These are phyloP conservation scores for Elephas maximus DNA, from an alignment of 2,113 vertebrate species.

Conservation along the genomic window DNA sequence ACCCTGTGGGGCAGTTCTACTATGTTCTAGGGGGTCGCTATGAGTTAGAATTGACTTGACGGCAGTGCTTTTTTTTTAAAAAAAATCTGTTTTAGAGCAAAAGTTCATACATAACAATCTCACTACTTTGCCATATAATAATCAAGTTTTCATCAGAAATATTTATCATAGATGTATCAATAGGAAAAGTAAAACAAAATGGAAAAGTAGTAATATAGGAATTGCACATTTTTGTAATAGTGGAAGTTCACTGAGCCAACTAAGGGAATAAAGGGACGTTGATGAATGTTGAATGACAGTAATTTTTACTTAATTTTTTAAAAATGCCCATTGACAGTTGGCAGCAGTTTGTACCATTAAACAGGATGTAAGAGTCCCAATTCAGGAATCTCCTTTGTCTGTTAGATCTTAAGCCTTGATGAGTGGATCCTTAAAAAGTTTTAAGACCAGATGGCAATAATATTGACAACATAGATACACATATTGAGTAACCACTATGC, in stretches of 20 bases:
- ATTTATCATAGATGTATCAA: not conserved
- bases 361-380: not conserved
- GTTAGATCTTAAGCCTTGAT: not conserved
- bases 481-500: not conserved
- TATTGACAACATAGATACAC: not conserved
- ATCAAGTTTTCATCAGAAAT: conserved; percentile 3
- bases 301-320: conserved; percentile 11
- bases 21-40: not conserved
- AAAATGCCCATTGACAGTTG: not conserved
- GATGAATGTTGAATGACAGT: conserved; percentile 11
- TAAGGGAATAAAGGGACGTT: not conserved
- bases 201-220: not conserved
- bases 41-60: not conserved
- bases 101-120: not conserved
- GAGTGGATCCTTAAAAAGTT: not conserved
- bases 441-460: not conserved
- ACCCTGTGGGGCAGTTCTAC: not conserved
- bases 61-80: too few relatives aligned
- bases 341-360: not conserved
- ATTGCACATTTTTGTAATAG: not conserved
- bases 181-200: not conserved
- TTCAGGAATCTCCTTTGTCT: not conserved
- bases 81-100: not conserved
- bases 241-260: not conserved
- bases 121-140: not conserved